Base-by-base conservation (phyloP, 2,888 invertebrate genomes). In the Meganola albula region DNA sequence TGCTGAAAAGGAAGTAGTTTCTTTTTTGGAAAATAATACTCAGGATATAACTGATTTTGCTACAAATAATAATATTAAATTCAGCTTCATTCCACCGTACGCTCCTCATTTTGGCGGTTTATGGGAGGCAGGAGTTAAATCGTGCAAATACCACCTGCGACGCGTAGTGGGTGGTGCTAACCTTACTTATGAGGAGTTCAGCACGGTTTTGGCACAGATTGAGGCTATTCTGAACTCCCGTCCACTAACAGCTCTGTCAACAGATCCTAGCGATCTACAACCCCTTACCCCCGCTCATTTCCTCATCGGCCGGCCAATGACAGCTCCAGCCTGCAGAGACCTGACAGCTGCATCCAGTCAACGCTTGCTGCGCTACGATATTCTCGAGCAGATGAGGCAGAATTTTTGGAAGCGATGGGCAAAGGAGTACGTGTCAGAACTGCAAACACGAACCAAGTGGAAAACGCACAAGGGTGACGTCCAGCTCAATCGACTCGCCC, bases 391-490 rank as follows among this genome's bases (percentile, higher is more conserved):
- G 11, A 16, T 39, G 2, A 23, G 31, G 1, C 49, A 38, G 16
- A 45, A 45, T 12, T 49, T 48, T 20, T 49, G 46, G 47, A 11
- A 28, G 2, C 22, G 46, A 26, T 48, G 44, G 43, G 34, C 34
- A n/a, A 36, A 30, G 9, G 45, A 53, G 28, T 53, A 47, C 10
- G 23, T 53, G 0, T 18, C 33, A 1, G 45, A 47, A 20, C 16
- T 63, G 0, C 58, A 60, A 22, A 51, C 56, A 22, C n/a, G 55
- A 11, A 38, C 41, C 1, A 57, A 59, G 32, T 60, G 58, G 59
- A 29, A 27, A 11, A 27, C 13, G 0, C 29, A 35, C n/a, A 28
- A 7, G 10, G 23, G 29, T 4, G 24, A 24, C 12, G 34, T 51
- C 0, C 31, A 34, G 2, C 12, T 43, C 5, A 42, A 40, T 8